A percentile compares a stretch with the other conserved stretches of the same genome.
Conservation (phyloP, 2,113 vertebrate genomes). For the Pelecanoides urinatrix region DNA sequence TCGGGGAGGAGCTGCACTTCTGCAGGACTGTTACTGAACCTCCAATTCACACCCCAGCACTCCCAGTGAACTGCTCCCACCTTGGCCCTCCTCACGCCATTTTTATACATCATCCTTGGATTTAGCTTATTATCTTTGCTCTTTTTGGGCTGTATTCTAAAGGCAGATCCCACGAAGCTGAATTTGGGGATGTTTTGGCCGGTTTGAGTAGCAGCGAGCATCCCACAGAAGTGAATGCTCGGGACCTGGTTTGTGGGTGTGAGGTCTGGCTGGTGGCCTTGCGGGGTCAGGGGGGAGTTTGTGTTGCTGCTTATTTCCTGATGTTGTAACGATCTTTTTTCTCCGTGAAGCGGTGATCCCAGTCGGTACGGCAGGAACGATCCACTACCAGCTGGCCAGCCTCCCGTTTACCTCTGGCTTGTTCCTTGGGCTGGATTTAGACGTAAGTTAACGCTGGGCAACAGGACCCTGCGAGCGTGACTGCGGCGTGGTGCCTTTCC, state of each 20-base stretch:
- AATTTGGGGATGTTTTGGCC: neutral
- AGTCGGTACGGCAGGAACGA: neutral
- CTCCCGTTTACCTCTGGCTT: neutral
- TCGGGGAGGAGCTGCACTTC: neutral
- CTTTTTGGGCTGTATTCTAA: neutral
- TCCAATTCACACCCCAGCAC: neutral
- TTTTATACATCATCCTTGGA: too few relatives aligned
- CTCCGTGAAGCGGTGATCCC: neutral
- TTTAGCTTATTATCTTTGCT: neutral
- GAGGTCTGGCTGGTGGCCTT: neutral
- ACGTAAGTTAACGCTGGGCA: neutral
- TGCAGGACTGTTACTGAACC: neutral
- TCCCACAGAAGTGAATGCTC: fast-evolving
- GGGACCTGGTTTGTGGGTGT: neutral
- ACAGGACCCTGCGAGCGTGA: fast-evolving
- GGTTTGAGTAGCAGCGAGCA: neutral
- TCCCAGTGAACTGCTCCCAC: fast-evolving
- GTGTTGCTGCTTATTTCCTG: neutral
- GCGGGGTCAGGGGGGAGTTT: neutral
- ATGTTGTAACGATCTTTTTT: fast-evolving
- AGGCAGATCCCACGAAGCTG: neutral
- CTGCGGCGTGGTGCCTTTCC: neutral
- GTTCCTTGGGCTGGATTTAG: neutral
- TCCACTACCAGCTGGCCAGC: constrained; percentile 35
- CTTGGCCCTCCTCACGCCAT: fast-evolving